Percentiles rank a stretch among this genome's conserved stretches.
phyloP scores from a whole-genome alignment of 35 echinoderm and acorn worm species.

The Anneissia japonica region DNA sequence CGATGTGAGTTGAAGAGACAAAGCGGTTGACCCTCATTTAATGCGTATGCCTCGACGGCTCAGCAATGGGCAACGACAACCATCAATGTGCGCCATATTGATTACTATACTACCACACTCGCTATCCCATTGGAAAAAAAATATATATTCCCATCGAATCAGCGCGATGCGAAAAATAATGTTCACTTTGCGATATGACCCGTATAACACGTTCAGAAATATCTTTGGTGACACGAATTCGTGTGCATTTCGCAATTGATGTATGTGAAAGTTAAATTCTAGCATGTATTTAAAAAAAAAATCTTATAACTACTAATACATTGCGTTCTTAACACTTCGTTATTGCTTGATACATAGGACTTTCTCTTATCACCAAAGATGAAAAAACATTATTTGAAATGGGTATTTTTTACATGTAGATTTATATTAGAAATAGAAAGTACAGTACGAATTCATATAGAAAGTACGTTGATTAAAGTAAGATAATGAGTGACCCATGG shows the following conservation, averaged over 20 bases:
- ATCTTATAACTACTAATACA: too few species aligned
- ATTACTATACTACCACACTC: background rate
- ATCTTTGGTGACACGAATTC: background rate
- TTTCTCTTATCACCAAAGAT: too few species aligned
- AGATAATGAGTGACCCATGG: too few species aligned
- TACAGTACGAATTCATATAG: too few species aligned
- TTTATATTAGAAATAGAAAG: too few species aligned
- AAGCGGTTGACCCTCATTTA: background rate
- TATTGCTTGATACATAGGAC: too few species aligned
- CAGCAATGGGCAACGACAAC: background rate
- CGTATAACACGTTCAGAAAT: background rate
- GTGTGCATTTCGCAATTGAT: background rate
- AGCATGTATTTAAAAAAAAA: background rate
- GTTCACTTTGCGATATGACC: background rate
- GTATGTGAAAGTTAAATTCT: background rate
- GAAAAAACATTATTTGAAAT: too few species aligned
- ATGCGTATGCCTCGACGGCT: background rate
- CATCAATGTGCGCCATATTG: background rate
- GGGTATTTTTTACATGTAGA: too few species aligned
- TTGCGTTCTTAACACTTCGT: too few species aligned
- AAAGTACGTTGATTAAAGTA: too few species aligned
- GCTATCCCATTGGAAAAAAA: background rate
- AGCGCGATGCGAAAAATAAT: background rate
- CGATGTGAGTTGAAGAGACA: background rate
- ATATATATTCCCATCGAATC: background rate